Evolutionary conservation across 2,888 invertebrate genomes (phyloP), one percentile per base, ranked within the genome.

Genomic region (Gastracanthus pulcherrimus): DNA sequence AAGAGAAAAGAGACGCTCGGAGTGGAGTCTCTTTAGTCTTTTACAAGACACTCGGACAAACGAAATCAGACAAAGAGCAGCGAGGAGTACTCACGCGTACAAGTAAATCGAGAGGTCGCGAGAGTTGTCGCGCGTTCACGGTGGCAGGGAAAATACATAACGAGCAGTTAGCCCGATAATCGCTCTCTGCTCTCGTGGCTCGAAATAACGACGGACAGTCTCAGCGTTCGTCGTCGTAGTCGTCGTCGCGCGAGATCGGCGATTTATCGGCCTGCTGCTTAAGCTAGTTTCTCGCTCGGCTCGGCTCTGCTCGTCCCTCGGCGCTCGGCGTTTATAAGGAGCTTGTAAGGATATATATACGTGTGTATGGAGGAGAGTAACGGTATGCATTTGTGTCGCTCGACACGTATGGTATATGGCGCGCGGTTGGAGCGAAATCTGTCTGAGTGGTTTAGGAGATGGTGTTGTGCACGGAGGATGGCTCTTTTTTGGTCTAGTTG

Each of bases 141-240:
- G 26, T 48, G 58, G 79, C 64, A 51, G 66, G 4, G 79, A 79
- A 45, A 79, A 79, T 79, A 79, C 72, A 74, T 74, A 74, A 74
- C 72, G 67, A 60, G 80, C 80, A 51, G 75, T 75, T 75, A 75
- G 69, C 31, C 48, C 62, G 80, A 80, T 80, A 80, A 80, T 80
- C 80, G 80, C 80, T 70, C 31, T 34, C 78, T 69, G 45, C 70
- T 78, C 62, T 62, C 71, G 71, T 41, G 62, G 64, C 80, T 80
- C 74, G 80, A 62, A 80, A 80, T 80, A 80, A 80, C 80, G 75
- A 80, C 74, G 75, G 67, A 80, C 74, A 75, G 80, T 74, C 80
- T 72, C 66, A 66, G 55, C 64, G 48, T 69, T 62, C 45, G 36
- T 51, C 34, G 16, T 34, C 29, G 23, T 71, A 66, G 34, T 72